A percentile compares a stretch with the other conserved stretches of the same genome.
phyloP scores from a whole-genome alignment of 1,140 invertebrate genomes.

The Ceratitis capitata region DNA sequence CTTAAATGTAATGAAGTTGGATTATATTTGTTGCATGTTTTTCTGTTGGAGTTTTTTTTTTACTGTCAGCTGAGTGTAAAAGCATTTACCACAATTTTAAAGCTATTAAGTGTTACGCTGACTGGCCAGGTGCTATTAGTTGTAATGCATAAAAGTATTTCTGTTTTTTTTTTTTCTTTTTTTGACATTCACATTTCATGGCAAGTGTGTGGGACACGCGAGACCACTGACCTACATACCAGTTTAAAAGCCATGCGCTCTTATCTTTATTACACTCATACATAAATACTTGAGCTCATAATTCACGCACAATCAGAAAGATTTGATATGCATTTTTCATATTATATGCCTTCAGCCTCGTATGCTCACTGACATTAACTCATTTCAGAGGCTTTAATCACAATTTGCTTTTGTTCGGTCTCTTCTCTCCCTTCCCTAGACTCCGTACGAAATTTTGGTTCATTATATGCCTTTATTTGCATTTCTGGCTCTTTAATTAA shows the following conservation, averaged over 20 bases:
- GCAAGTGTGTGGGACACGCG: background rate
- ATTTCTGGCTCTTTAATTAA: background rate
- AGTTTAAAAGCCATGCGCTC: background rate
- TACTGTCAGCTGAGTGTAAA: background rate
- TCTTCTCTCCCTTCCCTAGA: background rate
- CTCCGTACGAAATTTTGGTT: background rate
- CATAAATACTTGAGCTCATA: background rate
- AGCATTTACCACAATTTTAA: constrained; percentile 21
- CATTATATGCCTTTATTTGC: background rate
- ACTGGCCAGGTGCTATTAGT: background rate
- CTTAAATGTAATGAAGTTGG: constrained; percentile 20
- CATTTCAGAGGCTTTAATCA: background rate
- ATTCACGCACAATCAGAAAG: background rate
- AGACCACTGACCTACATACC: too few relatives aligned
- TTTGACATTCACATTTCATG: background rate
- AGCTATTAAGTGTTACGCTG: background rate
- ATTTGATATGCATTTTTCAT: background rate
- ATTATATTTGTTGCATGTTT: background rate
- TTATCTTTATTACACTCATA: background rate
- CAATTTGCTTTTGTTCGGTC: too few relatives aligned
- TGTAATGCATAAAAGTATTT: background rate
- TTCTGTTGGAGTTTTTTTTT: background rate
- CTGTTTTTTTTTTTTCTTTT: background rate
- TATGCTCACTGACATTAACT: background rate
- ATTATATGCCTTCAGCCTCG: background rate